Conservation (phyloP, 2,888 invertebrate species). For the Hydroisotoma schaefferi region DNA sequence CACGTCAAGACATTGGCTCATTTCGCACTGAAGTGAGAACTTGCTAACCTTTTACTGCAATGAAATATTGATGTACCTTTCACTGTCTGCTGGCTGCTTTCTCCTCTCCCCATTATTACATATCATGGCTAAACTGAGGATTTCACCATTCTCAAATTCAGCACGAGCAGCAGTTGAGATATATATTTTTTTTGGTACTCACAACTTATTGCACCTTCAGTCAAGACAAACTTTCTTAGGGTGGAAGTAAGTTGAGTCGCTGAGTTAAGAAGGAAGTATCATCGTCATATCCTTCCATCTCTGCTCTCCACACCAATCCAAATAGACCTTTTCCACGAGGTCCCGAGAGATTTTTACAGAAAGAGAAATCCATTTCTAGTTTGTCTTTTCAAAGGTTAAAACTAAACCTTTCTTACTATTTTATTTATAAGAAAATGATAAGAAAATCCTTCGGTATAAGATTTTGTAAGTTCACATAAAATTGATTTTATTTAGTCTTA, state of each 20-base stretch:
- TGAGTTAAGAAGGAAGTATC: conserved; percentile 36
- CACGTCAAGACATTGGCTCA: conserved; percentile 48
- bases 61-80: conserved; percentile 48
- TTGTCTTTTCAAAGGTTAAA: no score
- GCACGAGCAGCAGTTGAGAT: conserved; percentile 7
- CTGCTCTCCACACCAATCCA: conserved; percentile 39
- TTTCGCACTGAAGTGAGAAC: conserved; percentile 47
- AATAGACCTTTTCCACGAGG: background rate
- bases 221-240: conserved; percentile 20
- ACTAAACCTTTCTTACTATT: no score
- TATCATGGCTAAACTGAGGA: conserved; percentile 7
- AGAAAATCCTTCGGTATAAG: no score
- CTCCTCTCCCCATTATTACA: background rate
- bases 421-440: no score
- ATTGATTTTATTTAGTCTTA: no score
- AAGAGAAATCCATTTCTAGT: background rate
- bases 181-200: conserved; percentile 7
- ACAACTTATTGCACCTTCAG: conserved; percentile 31
- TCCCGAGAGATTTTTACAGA: background rate
- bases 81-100: conserved; percentile 21
- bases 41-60: conserved; percentile 49
- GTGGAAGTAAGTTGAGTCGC: conserved; percentile 31
- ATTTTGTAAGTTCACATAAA: no score
- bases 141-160: conserved; percentile 12
- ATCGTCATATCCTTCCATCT: conserved; percentile 39